A percentile compares a stretch with the other conserved stretches of the same genome.
phyloP scores from a whole-genome alignment of 2,113 vertebrate species.

The Chlorodrepanis virens region DNA sequence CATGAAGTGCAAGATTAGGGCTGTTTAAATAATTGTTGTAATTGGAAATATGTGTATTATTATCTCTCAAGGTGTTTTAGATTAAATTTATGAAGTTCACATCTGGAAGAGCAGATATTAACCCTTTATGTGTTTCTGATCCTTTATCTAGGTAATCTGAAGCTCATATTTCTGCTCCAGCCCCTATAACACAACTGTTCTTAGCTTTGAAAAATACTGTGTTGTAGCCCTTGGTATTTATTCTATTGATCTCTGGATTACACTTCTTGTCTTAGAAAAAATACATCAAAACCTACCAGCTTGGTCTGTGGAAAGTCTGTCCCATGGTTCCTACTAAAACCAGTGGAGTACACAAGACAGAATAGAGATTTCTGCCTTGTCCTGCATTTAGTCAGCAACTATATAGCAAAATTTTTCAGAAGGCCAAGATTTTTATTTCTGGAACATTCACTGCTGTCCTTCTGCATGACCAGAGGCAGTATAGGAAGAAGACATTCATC shows the following conservation, averaged over 20 bases:
- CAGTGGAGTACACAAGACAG: not conserved
- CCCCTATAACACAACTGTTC: not conserved
- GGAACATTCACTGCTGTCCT: not conserved
- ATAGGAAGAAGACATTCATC: not conserved
- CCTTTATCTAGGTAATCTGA: not conserved
- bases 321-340: not conserved
- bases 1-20: constrained; percentile 54
- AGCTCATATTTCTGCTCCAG: not conserved
- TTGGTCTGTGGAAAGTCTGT: not conserved
- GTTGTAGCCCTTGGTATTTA: not conserved
- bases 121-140: not conserved
- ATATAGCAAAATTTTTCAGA: not conserved
- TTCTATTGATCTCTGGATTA: not conserved
- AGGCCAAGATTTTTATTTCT: not conserved
- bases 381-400: not conserved
- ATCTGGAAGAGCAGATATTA: constrained; percentile 44
- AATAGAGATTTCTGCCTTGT: not conserved
- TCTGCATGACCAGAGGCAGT: not conserved
- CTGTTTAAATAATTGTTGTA: constrained; percentile 62
- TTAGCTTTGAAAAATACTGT: not conserved
- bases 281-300: not conserved
- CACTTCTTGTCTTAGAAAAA: not conserved
- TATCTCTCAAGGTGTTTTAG: constrained; percentile 46
- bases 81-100: constrained; percentile 55
- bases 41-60: constrained; percentile 58